Percentiles rank a stretch among this genome's conserved stretches.
Evolutionary conservation across 2,888 invertebrate species (phyloP).

Genomic region (Hyles lineata): DNA sequence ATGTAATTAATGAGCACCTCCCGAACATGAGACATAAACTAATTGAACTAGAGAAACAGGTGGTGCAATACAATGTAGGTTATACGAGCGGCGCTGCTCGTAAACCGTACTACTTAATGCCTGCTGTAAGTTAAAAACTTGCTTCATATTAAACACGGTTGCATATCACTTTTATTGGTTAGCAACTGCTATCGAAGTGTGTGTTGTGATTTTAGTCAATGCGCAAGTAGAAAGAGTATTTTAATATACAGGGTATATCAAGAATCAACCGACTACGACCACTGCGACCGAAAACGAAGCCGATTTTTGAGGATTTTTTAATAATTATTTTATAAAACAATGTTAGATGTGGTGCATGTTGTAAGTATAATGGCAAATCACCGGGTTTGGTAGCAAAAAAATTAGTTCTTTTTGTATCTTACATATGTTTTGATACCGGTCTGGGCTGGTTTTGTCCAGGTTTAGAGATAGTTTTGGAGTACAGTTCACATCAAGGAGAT

Average conservation of each 20-base stretch:
- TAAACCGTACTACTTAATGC: slow-evolving; percentile 7
- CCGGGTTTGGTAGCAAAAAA: no score
- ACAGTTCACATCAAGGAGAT: no score
- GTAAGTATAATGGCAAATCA: no score
- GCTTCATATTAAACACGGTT: neutral
- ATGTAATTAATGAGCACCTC: slow-evolving; percentile 14
- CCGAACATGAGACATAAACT: slow-evolving; percentile 19
- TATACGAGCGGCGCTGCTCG: slow-evolving; percentile 6
- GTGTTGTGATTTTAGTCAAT: neutral
- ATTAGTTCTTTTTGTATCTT: no score
- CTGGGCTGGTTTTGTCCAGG: no score
- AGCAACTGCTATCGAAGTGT: neutral
- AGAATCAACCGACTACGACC: no score
- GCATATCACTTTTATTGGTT: neutral
- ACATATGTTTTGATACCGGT: no score
- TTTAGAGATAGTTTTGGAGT: no score
- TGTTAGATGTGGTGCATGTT: no score
- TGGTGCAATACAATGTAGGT: slow-evolving; percentile 7
- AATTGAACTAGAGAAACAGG: slow-evolving; percentile 24
- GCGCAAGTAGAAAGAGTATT: neutral
- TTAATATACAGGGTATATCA: neutral
- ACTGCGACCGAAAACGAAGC: no score
- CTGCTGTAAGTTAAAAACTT: slow-evolving; percentile 15
- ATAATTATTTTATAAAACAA: no score
- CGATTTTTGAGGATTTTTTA: no score